Conservation (phyloP, 2,113 vertebrate genomes). For the Heloderma charlesbogerti region DNA sequence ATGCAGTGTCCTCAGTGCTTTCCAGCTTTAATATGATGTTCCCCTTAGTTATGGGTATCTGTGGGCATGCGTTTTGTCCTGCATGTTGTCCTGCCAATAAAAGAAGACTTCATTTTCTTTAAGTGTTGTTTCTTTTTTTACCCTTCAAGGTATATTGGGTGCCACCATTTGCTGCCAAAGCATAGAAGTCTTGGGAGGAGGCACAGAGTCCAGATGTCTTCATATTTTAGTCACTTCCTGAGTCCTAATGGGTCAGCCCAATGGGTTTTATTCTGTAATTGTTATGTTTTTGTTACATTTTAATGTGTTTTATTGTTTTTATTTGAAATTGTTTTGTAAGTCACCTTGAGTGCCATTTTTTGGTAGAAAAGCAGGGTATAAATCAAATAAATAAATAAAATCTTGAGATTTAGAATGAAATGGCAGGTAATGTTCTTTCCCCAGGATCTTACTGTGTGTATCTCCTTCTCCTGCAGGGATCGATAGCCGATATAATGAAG, state of each 20-base stretch:
- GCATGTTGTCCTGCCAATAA: too few relatives aligned
- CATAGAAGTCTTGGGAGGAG: not conserved
- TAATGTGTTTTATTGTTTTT: too few relatives aligned
- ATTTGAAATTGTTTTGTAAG: too few relatives aligned
- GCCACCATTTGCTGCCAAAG: not conserved
- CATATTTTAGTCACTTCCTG: not conserved
- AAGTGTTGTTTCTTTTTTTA: not conserved
- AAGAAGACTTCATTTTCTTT: not conserved
- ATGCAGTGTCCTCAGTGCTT: not conserved
- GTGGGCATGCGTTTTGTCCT: too few relatives aligned
- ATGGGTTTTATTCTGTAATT: too few relatives aligned
- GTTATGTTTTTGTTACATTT: too few relatives aligned
- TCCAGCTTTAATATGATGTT: not conserved
- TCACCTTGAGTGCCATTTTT: too few relatives aligned
- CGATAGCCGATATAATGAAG: conserved; percentile 95
- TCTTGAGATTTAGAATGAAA: not conserved
- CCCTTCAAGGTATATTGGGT: not conserved
- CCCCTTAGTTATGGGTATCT: not conserved
- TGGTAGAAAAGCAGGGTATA: too few relatives aligned
- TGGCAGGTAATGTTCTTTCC: too few relatives aligned
- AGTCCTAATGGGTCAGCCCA: too few relatives aligned
- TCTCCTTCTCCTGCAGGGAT: conserved; percentile 83
- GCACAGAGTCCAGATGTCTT: not conserved
- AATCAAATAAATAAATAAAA: too few relatives aligned
- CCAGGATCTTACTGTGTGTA: rapidly evolving